Evolutionary conservation across 2,113 vertebrate species (phyloP).

Genomic region (Cololabis saira): DNA sequence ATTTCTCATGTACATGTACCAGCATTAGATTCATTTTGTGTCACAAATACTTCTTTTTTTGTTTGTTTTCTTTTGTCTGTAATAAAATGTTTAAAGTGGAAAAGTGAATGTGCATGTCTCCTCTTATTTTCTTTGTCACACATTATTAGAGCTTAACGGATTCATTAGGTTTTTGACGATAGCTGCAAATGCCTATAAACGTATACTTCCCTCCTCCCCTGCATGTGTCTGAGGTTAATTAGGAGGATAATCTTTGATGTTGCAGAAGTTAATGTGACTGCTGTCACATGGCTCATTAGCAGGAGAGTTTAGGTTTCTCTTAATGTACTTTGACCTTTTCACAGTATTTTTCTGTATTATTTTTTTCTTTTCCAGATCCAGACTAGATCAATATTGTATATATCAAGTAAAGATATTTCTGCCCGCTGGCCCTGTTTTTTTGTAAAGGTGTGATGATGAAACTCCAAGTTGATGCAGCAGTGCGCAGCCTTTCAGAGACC

Average conservation of each 20-base stretch:
- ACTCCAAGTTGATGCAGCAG: conserved; percentile 53
- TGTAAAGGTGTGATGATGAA: conserved; percentile 58
- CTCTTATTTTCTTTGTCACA: conserved; percentile 38
- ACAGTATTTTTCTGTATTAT: neutral
- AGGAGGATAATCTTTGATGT: conserved; percentile 51
- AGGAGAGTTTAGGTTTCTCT: conserved; percentile 23
- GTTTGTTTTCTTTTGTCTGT: conserved; percentile 91
- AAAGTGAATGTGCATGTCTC: conserved; percentile 32
- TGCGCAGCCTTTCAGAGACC: conserved; percentile 44
- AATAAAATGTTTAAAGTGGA: conserved; percentile 92
- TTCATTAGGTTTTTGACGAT: conserved; percentile 27
- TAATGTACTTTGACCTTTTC: conserved; percentile 38
- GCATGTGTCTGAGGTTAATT: conserved; percentile 42
- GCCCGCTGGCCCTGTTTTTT: conserved; percentile 40
- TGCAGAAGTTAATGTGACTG: conserved; percentile 19
- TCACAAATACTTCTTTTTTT: conserved; percentile 91
- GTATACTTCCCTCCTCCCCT: conserved; percentile 17
- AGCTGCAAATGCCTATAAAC: conserved; percentile 12
- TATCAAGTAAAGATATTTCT: conserved; percentile 34
- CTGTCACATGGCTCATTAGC: conserved; percentile 38
- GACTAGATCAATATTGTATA: conserved; percentile 47
- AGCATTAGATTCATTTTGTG: conserved; percentile 83
- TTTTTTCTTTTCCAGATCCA: conserved; percentile 8
- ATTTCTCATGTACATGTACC: conserved; percentile 69
- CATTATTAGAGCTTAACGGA: conserved; percentile 3